Evolutionary conservation across 2,888 invertebrate species (phyloP).

Genomic region (Pachliopta kotzebuea): DNA sequence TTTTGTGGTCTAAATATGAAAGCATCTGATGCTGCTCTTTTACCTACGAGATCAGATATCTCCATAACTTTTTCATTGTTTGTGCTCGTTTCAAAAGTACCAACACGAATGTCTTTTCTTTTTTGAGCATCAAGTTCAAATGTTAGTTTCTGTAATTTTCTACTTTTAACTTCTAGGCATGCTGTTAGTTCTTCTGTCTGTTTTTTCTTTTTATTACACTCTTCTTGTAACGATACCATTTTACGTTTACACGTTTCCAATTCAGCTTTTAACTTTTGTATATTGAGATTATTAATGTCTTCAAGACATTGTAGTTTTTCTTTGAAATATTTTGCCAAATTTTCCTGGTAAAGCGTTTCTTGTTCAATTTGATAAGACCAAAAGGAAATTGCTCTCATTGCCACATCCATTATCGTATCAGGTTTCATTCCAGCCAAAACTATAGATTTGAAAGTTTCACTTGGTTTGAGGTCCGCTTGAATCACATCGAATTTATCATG

Average conservation of each 20-base stretch:
- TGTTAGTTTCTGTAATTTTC: constrained; percentile 71
- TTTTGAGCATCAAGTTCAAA: constrained; percentile 69
- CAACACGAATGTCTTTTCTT: constrained; percentile 59
- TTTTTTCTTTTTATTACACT: constrained; percentile 67
- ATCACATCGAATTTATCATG: constrained; percentile 77
- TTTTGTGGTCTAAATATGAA: constrained; percentile 67
- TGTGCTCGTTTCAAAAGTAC: constrained; percentile 46
- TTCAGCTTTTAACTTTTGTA: constrained; percentile 72
- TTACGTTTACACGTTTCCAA: constrained; percentile 71
- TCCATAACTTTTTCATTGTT: constrained; percentile 64
- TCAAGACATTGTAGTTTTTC: constrained; percentile 72
- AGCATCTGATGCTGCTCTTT: constrained; percentile 56
- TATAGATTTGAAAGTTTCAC: constrained; percentile 76
- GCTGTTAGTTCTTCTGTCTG: constrained; percentile 70
- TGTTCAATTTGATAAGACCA: constrained; percentile 79
- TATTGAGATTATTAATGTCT: constrained; percentile 65
- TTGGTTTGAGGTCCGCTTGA: constrained; percentile 74
- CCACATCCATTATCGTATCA: constrained; percentile 77
- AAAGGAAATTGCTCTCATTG: constrained; percentile 78
- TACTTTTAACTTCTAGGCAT: constrained; percentile 63
- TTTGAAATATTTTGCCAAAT: constrained; percentile 66
- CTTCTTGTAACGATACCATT: constrained; percentile 62
- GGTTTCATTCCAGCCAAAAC: constrained; percentile 77
- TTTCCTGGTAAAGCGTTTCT: constrained; percentile 74
- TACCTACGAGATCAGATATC: constrained; percentile 65